These are phyloP conservation scores for Cyclura pinguis DNA, from an alignment of 2,797 vertebrate species.

Conservation along the genomic window DNA sequence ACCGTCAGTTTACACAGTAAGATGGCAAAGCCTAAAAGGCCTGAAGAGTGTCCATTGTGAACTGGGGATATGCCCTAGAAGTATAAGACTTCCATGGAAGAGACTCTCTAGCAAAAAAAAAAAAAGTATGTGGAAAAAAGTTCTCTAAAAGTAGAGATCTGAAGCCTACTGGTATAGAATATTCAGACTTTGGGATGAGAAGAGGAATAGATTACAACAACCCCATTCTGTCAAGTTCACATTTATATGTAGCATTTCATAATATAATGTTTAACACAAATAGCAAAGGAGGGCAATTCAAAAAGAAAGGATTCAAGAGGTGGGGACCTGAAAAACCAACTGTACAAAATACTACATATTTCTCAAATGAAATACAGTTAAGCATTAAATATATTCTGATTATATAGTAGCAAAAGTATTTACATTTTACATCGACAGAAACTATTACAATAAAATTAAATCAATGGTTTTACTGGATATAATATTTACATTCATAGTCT, in stretches of 20 bases:
- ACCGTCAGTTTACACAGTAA: background rate
- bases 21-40: background rate
- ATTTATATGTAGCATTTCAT: slow-evolving; percentile 32
- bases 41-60: background rate
- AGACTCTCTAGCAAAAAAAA: background rate
- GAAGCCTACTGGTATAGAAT: background rate
- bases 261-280: background rate
- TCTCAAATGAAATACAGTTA: slow-evolving; percentile 53
- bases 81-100: no score
- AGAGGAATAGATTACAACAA: background rate
- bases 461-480: slow-evolving; percentile 76
- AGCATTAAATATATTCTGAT: slow-evolving; percentile 58
- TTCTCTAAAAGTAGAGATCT: background rate
- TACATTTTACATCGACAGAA: slow-evolving; percentile 66
- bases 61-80: background rate
- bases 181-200: background rate
- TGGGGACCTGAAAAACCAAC: background rate
- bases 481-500: slow-evolving; percentile 77
- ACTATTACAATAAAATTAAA: slow-evolving; percentile 78
- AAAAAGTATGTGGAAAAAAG: background rate
- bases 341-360: slow-evolving; percentile 41
- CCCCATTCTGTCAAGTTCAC: background rate
- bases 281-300: slow-evolving; percentile 23
- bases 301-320: slow-evolving; percentile 49
- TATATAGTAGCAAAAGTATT: slow-evolving; percentile 62